Evolutionary conservation across 2,888 invertebrate species (phyloP).

Genomic region (Tubulanus polymorphus): DNA sequence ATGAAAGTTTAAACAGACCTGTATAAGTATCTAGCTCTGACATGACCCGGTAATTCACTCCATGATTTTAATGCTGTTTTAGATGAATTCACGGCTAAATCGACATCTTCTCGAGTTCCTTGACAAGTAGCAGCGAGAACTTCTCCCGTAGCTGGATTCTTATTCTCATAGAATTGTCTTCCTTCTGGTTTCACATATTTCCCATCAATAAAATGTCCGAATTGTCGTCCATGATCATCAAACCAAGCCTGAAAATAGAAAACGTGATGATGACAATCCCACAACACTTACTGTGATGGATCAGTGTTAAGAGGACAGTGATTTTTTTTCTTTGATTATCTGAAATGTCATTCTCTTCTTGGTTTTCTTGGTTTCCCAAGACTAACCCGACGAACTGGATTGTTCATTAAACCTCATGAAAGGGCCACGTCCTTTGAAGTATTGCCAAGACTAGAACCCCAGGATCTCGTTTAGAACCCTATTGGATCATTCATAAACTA

Average conservation of each 20-base stretch:
- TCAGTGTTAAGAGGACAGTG: too few relatives aligned
- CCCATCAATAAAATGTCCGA: slow-evolving; percentile 50
- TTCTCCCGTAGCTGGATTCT: slow-evolving; percentile 49
- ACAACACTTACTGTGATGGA: too few relatives aligned
- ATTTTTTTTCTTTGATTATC: too few relatives aligned
- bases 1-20: slow-evolving; percentile 30
- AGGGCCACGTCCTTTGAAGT: too few relatives aligned
- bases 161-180: slow-evolving; percentile 40
- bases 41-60: slow-evolving; percentile 45
- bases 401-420: too few relatives aligned
- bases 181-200: slow-evolving; percentile 48
- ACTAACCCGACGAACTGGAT: too few relatives aligned
- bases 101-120: slow-evolving; percentile 44
- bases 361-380: too few relatives aligned
- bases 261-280: too few relatives aligned
- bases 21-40: slow-evolving; percentile 46
- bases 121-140: slow-evolving; percentile 40
- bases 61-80: slow-evolving; percentile 40
- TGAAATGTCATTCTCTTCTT: too few relatives aligned
- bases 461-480: too few relatives aligned
- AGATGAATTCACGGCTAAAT: slow-evolving; percentile 41
- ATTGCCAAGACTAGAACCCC: too few relatives aligned
- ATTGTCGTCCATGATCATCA: slow-evolving; percentile 42
- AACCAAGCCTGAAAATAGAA: slow-evolving; percentile 43
- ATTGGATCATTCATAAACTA: too few relatives aligned